Conservation (phyloP, 37 sponge, comb jelly and placozoan genomes). For the Chondrosia reniformis region DNA sequence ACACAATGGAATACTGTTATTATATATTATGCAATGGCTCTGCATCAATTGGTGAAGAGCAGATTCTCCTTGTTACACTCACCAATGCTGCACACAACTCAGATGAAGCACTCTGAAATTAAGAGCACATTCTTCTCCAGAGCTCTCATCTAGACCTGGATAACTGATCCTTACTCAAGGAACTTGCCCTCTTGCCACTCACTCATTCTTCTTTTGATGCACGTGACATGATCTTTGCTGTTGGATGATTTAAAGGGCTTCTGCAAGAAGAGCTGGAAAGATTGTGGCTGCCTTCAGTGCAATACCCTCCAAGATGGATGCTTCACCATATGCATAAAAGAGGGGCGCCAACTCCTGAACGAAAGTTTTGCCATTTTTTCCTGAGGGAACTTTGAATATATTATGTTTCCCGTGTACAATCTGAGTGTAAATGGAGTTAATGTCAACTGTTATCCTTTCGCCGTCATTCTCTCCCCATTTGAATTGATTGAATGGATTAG, state of each 20-base stretch:
- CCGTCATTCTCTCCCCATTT: constrained; percentile 5
- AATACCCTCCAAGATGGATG: neutral
- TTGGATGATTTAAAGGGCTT: constrained; percentile 4
- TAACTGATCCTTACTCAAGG: neutral
- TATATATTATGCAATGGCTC: no score
- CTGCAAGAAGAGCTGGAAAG: neutral
- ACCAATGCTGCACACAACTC: neutral
- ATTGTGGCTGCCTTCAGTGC: constrained; percentile 10
- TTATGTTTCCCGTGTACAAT: constrained; percentile 7
- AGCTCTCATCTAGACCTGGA: neutral
- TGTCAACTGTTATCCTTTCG: neutral
- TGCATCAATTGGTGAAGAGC: no score
- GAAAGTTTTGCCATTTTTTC: neutral
- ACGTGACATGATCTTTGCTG: constrained; percentile 9
- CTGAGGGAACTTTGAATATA: neutral
- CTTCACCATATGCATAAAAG: constrained; percentile 5
- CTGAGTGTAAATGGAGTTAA: neutral
- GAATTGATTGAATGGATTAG: neutral
- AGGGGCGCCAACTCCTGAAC: constrained; percentile 1
- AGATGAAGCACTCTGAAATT: neutral
- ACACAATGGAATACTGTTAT: no score
- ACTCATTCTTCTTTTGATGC: neutral
- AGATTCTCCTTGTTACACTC: neutral
- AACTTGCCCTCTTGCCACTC: neutral
- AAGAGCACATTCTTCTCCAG: neutral